phyloP scores from a whole-genome alignment of 2,113 vertebrate species.

The Mus musculus region DNA sequence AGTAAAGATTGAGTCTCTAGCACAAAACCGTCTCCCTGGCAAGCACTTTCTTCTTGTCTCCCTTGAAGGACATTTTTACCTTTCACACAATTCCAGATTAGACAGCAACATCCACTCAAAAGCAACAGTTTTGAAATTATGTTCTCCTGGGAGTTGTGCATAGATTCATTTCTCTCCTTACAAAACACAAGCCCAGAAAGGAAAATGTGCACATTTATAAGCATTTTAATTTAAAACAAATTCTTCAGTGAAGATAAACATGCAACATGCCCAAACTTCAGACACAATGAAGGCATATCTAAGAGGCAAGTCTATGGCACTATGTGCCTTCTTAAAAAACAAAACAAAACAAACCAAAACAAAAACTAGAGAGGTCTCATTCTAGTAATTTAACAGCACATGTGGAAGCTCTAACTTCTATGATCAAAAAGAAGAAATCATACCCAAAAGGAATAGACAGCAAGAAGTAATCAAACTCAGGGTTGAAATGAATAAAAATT shows the following conservation, averaged over 20 bases:
- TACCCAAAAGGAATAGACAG: not conserved
- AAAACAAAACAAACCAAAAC: not conserved
- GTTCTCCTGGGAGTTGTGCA: conserved; percentile 19
- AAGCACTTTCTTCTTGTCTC: not conserved
- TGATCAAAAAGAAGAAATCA: not conserved
- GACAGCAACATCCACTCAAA: not conserved
- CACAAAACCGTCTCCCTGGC: not conserved
- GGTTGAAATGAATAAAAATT: not conserved
- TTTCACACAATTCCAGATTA: conserved; percentile 9
- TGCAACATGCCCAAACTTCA: not conserved
- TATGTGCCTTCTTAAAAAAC: not conserved
- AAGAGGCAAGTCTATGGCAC: not conserved
- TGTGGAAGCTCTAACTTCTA: too few species aligned
- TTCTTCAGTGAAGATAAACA: not conserved
- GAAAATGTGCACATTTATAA: not conserved
- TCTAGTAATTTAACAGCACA: not conserved
- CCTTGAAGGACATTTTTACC: not conserved
- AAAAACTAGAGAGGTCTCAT: not conserved
- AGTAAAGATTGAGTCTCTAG: not conserved
- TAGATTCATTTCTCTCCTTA: not conserved
- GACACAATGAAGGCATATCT: not conserved
- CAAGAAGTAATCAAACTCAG: not conserved
- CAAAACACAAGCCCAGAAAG: not conserved
- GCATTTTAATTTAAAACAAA: not conserved
- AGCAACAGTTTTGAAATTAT: conserved; percentile 48